Evolutionary conservation across 1,140 invertebrate species (phyloP), one percentile per base, ranked within the genome.

Genomic region (Delia radicum): DNA sequence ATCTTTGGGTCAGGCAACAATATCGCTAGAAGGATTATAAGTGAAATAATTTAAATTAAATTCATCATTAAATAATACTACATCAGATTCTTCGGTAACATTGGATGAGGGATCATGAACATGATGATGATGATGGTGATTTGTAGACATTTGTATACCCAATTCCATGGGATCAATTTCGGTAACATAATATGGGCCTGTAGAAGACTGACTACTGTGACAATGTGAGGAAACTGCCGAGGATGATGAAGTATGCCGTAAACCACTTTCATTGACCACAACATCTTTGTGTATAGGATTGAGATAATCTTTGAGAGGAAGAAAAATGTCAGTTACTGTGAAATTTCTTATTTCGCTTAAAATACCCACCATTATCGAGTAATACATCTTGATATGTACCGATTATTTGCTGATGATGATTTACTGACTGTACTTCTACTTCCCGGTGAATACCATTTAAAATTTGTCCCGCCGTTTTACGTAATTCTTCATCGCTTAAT

Each of bases 241-340:
- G 28, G 21, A 28, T 67, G 29, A 3, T 13, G 75, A 21, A 3
- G 71, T 31, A 2, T 72, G 81, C 77, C 26, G 75, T 28, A 88
- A 74, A 0, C 87, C 87, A 63, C 85, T 87, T 76, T 88, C 87
- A 67, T 85, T 82, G 12, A 87, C 81, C 26, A 81, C 80, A n/a
- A 87, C 85, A 61, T 87, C 83, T 74, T 86, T 87, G 73, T 87
- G 82, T 63, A 88, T 83, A 28, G 87, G 87, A 81, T 88, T 88
- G 46, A 88, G 80, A 77, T 88, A 88, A 79, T 88, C 87, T 86
- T 28, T 37, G 21, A 28, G 28, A 28, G n/a, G n/a, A n/a, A n/a
- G n/a, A n/a, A n/a, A n/a, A n/a, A n/a, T n/a, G n/a, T n/a, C n/a
- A n/a, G n/a, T n/a, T n/a, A n/a, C n/a, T n/a, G n/a, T n/a, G n/a